Evolutionary conservation across 2,888 invertebrate genomes (phyloP).

Genomic region (Ormyrus pomaceus): DNA sequence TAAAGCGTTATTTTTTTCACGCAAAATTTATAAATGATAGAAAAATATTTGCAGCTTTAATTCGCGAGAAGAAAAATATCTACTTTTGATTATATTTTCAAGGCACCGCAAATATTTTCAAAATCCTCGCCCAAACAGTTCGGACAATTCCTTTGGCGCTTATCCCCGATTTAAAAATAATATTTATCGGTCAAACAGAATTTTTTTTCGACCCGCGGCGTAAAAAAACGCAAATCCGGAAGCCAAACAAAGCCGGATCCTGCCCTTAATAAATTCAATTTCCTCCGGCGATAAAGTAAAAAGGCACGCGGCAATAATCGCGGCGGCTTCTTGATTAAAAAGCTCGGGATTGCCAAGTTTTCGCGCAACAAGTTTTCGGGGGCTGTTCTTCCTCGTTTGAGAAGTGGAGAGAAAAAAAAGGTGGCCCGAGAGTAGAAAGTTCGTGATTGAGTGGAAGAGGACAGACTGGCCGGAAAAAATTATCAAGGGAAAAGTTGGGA

Average conservation of each 20-base stretch:
- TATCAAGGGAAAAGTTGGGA: constrained; percentile 18
- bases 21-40: too few relatives aligned
- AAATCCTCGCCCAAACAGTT: not conserved
- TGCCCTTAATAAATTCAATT: constrained; percentile 17
- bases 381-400: not conserved
- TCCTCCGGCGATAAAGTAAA: not conserved
- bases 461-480: not conserved
- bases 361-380: constrained; percentile 34
- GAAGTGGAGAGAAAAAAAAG: constrained; percentile 3
- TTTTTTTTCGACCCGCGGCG: not conserved
- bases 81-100: too few relatives aligned
- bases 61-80: too few relatives aligned
- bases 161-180: not conserved
- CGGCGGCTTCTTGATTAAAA: constrained; percentile 38
- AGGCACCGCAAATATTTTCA: too few relatives aligned
- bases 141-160: not conserved
- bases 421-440: not conserved
- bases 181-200: constrained; percentile 8
- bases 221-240: not conserved
- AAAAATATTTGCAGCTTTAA: too few relatives aligned
- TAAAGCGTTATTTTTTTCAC: too few relatives aligned
- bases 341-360: constrained; percentile 13
- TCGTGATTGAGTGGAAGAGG: constrained; percentile 19
- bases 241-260: not conserved
- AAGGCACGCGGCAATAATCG: constrained; percentile 7